A percentile compares a stretch with the other conserved stretches of the same genome.
These are phyloP conservation scores for Alaudala cheleensis DNA, from an alignment of 2,113 vertebrate genomes.

Conservation along the genomic window DNA sequence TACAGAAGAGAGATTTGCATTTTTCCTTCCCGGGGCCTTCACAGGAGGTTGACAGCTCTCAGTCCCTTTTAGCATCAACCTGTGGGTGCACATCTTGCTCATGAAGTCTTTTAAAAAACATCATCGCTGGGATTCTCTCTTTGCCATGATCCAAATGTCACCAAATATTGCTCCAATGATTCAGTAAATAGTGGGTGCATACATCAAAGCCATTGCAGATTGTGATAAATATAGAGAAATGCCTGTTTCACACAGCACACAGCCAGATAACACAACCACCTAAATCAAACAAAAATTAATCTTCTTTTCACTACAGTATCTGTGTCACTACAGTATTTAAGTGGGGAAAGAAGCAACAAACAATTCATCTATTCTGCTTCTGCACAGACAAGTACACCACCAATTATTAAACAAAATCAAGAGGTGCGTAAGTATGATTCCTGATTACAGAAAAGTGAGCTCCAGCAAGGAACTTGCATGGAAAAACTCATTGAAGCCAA, in stretches of 20 bases:
- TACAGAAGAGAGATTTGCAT: background rate
- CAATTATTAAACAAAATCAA: background rate
- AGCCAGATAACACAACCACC: background rate
- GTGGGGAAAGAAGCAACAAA: background rate
- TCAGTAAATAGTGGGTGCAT: background rate
- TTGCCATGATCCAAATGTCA: rapidly evolving
- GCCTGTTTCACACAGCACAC: background rate
- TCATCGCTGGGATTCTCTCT: background rate
- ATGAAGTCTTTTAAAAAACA: background rate
- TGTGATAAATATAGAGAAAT: too few species aligned
- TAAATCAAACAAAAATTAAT: background rate
- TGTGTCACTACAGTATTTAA: background rate
- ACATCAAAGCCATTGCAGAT: background rate
- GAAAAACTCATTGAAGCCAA: background rate
- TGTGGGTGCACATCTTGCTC: background rate
- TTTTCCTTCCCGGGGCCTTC: background rate
- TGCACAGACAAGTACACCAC: background rate
- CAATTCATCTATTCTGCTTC: background rate
- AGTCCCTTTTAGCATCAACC: background rate
- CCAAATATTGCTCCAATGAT: background rate
- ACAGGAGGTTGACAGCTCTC: background rate
- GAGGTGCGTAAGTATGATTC: background rate
- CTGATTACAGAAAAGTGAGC: background rate
- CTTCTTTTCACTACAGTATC: background rate
- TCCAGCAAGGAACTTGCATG: background rate